These are phyloP conservation scores for Drosophila infuscata DNA, from an alignment of 2,888 invertebrate genomes.

Conservation along the genomic window DNA sequence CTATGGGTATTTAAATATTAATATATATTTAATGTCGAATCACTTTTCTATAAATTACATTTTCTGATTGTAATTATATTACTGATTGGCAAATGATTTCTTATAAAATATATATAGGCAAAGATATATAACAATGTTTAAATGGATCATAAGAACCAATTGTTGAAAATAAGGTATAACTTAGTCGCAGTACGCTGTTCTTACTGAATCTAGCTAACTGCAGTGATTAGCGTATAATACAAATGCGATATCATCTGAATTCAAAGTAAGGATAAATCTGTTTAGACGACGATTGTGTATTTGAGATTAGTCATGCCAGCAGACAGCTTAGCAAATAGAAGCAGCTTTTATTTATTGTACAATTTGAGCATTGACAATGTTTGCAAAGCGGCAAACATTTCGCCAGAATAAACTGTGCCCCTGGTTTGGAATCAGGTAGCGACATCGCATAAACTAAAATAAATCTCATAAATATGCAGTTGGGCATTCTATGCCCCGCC, in stretches of 20 bases:
- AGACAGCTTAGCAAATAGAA: slow-evolving; percentile 36
- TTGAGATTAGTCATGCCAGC: slow-evolving; percentile 22
- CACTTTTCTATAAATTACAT: not conserved
- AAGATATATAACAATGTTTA: not conserved
- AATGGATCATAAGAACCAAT: too few species aligned
- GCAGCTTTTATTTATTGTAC: slow-evolving; percentile 29
- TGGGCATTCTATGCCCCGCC: not conserved
- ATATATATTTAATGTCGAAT: not conserved
- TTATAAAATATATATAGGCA: not conserved
- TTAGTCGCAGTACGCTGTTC: too few species aligned
- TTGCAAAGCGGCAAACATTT: slow-evolving; percentile 39
- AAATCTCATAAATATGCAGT: slow-evolving; percentile 80
- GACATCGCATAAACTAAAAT: slow-evolving; percentile 78
- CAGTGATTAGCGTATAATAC: slow-evolving; percentile 4
- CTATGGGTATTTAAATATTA: not conserved
- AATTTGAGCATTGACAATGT: slow-evolving; percentile 52
- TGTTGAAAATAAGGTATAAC: not conserved
- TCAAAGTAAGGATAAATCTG: not conserved
- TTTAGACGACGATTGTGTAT: slow-evolving; percentile 4
- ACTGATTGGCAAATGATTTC: not conserved
- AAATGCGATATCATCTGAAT: slow-evolving; percentile 3
- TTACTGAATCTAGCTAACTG: not conserved
- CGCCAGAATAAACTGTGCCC: slow-evolving; percentile 44
- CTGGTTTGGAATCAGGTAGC: slow-evolving; percentile 64
- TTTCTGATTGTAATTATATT: not conserved